These are phyloP conservation scores for Istiophorus platypterus DNA, from an alignment of 2,113 vertebrate genomes.

Conservation along the genomic window DNA sequence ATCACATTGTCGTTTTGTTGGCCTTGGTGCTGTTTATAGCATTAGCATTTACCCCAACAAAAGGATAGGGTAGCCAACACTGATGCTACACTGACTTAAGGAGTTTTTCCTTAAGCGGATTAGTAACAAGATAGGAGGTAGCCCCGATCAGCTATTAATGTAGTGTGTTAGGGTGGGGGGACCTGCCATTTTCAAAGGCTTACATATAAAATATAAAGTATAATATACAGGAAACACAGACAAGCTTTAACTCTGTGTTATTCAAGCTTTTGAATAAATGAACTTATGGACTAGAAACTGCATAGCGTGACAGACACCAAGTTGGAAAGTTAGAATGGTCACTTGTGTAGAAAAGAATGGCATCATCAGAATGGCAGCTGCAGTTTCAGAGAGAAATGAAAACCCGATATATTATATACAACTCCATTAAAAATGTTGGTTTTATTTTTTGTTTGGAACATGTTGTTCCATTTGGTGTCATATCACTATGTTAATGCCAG, in stretches of 20 bases:
- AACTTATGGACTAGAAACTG: slow-evolving; percentile 9
- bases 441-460: slow-evolving; percentile 31
- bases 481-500: slow-evolving; percentile 61
- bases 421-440: slow-evolving; percentile 5
- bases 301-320: slow-evolving; percentile 1
- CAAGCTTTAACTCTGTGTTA: slow-evolving; percentile 53
- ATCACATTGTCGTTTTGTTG: slow-evolving; percentile 45
- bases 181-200: slow-evolving; percentile 66
- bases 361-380: neutral
- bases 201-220: slow-evolving; percentile 64
- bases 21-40: slow-evolving; percentile 39
- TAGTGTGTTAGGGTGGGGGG: slow-evolving; percentile 68
- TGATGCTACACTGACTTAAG: slow-evolving; percentile 66
- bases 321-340: neutral
- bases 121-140: slow-evolving; percentile 77
- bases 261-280: slow-evolving; percentile 62
- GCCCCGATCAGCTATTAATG: slow-evolving; percentile 79
- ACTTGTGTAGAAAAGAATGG: neutral
- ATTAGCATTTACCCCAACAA: slow-evolving; percentile 59
- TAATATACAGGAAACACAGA: slow-evolving; percentile 50
- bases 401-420: neutral
- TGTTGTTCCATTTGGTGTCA: slow-evolving; percentile 44
- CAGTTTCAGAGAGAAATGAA: neutral
- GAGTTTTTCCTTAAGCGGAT: slow-evolving; percentile 76
- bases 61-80: slow-evolving; percentile 65